phyloP scores from a whole-genome alignment of 2,113 vertebrate genomes.

The Neopipo cinnamomea region DNA sequence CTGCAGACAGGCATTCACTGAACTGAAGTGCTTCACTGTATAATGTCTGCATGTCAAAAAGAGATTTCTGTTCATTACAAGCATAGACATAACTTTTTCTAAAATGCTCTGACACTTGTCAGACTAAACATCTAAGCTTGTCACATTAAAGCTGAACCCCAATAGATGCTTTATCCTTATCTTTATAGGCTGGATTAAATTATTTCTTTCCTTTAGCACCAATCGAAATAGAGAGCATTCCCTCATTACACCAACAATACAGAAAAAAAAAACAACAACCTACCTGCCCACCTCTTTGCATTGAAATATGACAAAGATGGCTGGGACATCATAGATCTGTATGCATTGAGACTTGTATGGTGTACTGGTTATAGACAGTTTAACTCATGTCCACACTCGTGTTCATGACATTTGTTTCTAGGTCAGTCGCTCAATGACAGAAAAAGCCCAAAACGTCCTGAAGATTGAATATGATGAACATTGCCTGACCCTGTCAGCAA shows the following conservation, averaged over 20 bases:
- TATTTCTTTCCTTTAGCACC: background rate
- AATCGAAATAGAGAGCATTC: background rate
- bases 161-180: background rate
- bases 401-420: slow-evolving; percentile 59
- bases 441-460: slow-evolving; percentile 84
- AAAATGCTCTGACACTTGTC: background rate
- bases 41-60: background rate
- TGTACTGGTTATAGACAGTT: background rate
- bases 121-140: background rate
- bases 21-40: background rate
- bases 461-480: slow-evolving; percentile 85
- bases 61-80: background rate
- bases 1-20: background rate
- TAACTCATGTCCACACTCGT: background rate
- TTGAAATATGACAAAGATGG: background rate
- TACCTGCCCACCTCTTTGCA: background rate
- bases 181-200: background rate
- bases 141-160: background rate
- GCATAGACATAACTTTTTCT: background rate
- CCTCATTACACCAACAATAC: background rate
- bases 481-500: slow-evolving; percentile 88
- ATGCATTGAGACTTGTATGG: background rate
- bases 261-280: background rate
- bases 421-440: slow-evolving; percentile 87
- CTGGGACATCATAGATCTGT: background rate